These are phyloP conservation scores for Steatornis caripensis DNA, from an alignment of 2,113 vertebrate genomes.

Conservation along the genomic window DNA sequence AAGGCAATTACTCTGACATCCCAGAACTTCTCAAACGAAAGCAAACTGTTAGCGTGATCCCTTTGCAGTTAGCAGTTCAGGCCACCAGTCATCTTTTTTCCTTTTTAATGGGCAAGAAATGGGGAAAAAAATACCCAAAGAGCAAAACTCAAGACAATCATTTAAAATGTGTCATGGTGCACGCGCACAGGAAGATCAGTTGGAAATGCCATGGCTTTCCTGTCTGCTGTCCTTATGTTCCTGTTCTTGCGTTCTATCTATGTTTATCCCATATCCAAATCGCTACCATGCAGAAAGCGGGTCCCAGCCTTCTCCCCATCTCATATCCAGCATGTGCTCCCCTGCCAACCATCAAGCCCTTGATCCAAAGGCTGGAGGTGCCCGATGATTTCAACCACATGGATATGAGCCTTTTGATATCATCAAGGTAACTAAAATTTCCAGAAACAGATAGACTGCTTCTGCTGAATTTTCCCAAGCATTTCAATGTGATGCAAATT, in stretches of 20 bases:
- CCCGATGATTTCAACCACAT: background rate
- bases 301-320: background rate
- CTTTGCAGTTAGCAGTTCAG: background rate
- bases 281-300: background rate
- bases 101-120: background rate
- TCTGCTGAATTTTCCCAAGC: background rate
- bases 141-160: background rate
- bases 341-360: background rate
- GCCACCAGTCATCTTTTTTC: background rate
- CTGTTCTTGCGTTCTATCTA: background rate
- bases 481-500: background rate
- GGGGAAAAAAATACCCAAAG: background rate
- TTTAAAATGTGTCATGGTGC: background rate
- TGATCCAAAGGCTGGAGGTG: background rate
- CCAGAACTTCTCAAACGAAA: slow-evolving; percentile 46
- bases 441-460: background rate
- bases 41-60: slow-evolving; percentile 2
- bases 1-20: slow-evolving; percentile 21
- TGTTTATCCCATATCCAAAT: background rate
- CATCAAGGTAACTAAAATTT: background rate
- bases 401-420: background rate
- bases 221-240: background rate
- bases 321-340: background rate
- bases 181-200: background rate
- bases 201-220: background rate